These are phyloP conservation scores for Onychostoma macrolepis DNA, from an alignment of 2,113 vertebrate species.

Conservation along the genomic window DNA sequence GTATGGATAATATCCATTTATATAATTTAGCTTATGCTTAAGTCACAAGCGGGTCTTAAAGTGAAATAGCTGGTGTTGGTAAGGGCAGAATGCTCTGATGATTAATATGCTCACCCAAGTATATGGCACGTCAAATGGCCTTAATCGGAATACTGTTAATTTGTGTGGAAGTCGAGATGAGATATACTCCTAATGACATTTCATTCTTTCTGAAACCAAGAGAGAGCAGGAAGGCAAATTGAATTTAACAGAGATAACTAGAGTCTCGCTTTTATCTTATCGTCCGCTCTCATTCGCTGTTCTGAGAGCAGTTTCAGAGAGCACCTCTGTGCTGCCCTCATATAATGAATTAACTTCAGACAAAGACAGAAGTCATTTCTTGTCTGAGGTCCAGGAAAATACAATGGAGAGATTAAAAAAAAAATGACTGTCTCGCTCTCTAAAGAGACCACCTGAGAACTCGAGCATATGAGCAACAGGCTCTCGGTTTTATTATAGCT, in stretches of 20 bases:
- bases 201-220: constrained; percentile 51
- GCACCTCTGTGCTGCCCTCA: constrained; percentile 30
- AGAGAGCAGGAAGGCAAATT: constrained; percentile 55
- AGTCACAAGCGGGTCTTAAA: neutral
- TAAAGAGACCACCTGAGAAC: neutral
- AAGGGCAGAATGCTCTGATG: neutral
- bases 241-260: constrained; percentile 41
- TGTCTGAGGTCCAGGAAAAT: constrained; percentile 32
- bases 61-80: neutral
- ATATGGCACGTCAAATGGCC: neutral
- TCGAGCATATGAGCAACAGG: neutral
- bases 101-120: constrained; percentile 31
- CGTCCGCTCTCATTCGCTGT: constrained; percentile 23
- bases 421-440: neutral
- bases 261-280: constrained; percentile 41
- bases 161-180: constrained; percentile 54
- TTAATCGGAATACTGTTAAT: constrained; percentile 33
- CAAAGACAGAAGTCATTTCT: constrained; percentile 29
- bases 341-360: constrained; percentile 46
- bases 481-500: neutral
- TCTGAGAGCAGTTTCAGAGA: constrained; percentile 36
- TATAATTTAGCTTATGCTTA: constrained; percentile 13
- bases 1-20: neutral
- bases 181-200: constrained; percentile 53
- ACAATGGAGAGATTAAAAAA: constrained; percentile 8